A percentile compares a stretch with the other conserved stretches of the same genome.
phyloP scores from a whole-genome alignment of 1,140 invertebrate species.

The Platyscapa corneri region DNA sequence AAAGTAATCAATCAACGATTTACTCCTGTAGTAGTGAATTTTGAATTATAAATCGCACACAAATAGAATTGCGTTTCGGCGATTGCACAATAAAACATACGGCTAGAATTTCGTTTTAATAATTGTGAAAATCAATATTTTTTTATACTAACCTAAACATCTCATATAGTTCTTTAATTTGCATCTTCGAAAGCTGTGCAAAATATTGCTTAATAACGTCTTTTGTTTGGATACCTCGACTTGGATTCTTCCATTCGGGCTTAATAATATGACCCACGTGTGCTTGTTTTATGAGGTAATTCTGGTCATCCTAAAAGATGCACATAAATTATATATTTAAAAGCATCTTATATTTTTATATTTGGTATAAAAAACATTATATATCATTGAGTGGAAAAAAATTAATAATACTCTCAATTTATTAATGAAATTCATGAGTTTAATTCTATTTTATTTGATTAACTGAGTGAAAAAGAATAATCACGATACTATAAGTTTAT shows the following conservation, averaged over 20 bases:
- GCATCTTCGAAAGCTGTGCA: conserved; percentile 82
- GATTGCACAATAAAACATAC: too few relatives aligned
- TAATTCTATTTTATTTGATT: too few relatives aligned
- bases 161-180: conserved; percentile 85
- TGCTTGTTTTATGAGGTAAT: conserved; percentile 85
- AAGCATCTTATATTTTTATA: not conserved
- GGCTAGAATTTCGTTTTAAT: not conserved
- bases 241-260: conserved; percentile 88
- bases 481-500: too few relatives aligned
- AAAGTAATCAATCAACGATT: too few relatives aligned
- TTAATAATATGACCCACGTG: conserved; percentile 84
- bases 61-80: too few relatives aligned
- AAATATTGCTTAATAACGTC: conserved; percentile 84
- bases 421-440: too few relatives aligned
- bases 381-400: too few relatives aligned
- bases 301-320: conserved; percentile 83
- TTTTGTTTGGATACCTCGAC: conserved; percentile 82
- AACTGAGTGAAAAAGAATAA: too few relatives aligned
- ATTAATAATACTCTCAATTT: too few relatives aligned
- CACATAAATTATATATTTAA: not conserved
- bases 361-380: too few relatives aligned
- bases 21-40: too few relatives aligned
- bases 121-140: not conserved
- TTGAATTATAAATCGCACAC: too few relatives aligned
- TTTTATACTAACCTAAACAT: conserved; percentile 80